Evolutionary conservation across 2,113 vertebrate species (phyloP).

Genomic region (Hypomesus transpacificus): DNA sequence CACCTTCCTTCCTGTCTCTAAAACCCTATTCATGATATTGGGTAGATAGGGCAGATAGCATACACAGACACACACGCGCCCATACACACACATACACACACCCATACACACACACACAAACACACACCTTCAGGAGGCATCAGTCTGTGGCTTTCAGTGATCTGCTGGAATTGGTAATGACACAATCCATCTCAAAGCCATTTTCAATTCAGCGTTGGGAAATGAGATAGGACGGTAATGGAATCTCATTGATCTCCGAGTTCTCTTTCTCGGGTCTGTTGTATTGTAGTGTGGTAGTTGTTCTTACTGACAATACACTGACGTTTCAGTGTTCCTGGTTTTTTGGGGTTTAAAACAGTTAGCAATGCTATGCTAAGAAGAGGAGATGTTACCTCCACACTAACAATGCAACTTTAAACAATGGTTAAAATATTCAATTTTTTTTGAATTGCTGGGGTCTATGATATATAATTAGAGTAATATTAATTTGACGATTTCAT

Average conservation of each 20-base stretch:
- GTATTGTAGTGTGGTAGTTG: slow-evolving; percentile 63
- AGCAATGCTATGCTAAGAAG: too few relatives aligned
- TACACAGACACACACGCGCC: neutral
- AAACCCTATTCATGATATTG: slow-evolving; percentile 63
- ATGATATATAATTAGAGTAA: too few relatives aligned
- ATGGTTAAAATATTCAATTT: too few relatives aligned
- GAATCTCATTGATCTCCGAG: slow-evolving; percentile 72
- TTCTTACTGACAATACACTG: slow-evolving; percentile 59
- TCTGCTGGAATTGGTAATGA: slow-evolving; percentile 67
- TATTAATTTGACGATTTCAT: too few relatives aligned
- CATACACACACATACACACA: neutral
- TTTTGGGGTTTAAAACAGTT: too few relatives aligned
- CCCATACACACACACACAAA: neutral
- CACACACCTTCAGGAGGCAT: neutral
- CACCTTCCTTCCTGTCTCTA: slow-evolving; percentile 64
- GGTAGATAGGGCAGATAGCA: slow-evolving; percentile 39
- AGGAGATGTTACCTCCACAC: too few relatives aligned
- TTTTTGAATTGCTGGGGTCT: too few relatives aligned
- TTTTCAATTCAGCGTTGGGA: slow-evolving; percentile 68
- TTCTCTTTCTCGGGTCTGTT: slow-evolving; percentile 68
- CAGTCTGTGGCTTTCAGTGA: slow-evolving; percentile 46
- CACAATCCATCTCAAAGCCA: slow-evolving; percentile 69
- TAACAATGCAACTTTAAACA: too few relatives aligned
- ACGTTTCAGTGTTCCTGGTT: slow-evolving; percentile 13
- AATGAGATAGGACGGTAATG: slow-evolving; percentile 73